phyloP scores from a whole-genome alignment of 2,888 invertebrate genomes.

The Seladonia tumulorum region DNA sequence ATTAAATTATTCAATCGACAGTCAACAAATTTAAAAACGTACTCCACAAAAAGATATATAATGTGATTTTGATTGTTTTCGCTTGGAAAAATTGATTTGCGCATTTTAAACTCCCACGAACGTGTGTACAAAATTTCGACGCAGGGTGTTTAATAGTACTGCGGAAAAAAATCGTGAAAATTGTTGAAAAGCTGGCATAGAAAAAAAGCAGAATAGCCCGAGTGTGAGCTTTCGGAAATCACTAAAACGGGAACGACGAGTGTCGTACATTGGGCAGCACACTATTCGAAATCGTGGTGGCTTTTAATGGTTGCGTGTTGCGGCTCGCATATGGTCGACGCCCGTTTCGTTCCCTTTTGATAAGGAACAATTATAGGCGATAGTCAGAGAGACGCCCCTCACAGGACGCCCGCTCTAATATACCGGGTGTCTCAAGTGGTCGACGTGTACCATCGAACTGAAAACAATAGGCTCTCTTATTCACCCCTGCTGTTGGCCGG shows the following conservation, averaged over 20 bases:
- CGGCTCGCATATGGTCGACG: constrained; percentile 68
- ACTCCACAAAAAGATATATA: too few relatives aligned
- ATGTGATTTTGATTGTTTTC: too few relatives aligned
- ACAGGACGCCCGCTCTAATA: constrained; percentile 54
- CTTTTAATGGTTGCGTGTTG: constrained; percentile 63
- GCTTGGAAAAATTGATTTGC: neutral
- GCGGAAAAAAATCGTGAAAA: neutral
- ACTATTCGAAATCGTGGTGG: constrained; percentile 22
- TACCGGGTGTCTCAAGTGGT: constrained; percentile 66
- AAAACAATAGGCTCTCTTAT: constrained; percentile 64
- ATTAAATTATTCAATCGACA: too few relatives aligned
- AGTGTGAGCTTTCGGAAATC: constrained; percentile 17
- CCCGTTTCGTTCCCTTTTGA: constrained; percentile 69
- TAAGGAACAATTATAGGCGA: constrained; percentile 74
- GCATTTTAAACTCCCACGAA: neutral
- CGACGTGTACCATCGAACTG: constrained; percentile 50
- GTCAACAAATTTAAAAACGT: too few relatives aligned
- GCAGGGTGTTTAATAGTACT: neutral
- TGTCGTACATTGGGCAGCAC: constrained; percentile 5
- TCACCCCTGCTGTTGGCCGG: constrained; percentile 39
- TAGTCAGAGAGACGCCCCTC: constrained; percentile 70
- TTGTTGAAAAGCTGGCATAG: neutral
- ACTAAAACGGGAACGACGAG: neutral
- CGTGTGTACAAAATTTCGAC: neutral
- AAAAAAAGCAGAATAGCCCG: too few relatives aligned